These are phyloP conservation scores for Temnothorax ravouxi DNA, from an alignment of 2,888 invertebrate genomes.

Conservation along the genomic window DNA sequence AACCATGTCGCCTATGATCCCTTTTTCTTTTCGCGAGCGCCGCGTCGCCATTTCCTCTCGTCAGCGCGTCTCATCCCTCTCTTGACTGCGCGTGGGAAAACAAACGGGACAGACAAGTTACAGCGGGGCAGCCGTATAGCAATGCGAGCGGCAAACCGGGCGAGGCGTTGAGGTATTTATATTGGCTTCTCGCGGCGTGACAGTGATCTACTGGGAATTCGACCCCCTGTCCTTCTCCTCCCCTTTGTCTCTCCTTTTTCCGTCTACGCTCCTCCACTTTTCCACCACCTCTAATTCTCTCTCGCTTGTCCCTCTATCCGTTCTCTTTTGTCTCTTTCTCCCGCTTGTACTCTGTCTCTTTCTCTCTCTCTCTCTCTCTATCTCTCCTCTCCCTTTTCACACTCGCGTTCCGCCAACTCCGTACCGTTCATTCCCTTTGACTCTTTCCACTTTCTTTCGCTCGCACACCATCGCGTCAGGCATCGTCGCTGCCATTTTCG, in stretches of 20 bases:
- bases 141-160: conserved; percentile 76
- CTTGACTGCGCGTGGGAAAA: conserved; percentile 62
- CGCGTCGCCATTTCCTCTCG: conserved; percentile 16
- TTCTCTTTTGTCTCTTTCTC: conserved; percentile 18
- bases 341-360: conserved; percentile 30
- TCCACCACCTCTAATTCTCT: conserved; percentile 48
- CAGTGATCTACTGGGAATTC: conserved; percentile 86
- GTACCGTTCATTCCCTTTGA: conserved; percentile 44
- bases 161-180: conserved; percentile 85
- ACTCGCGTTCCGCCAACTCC: conserved; percentile 31
- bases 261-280: conserved; percentile 49
- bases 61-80: conserved; percentile 15
- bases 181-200: conserved; percentile 85
- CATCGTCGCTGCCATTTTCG: conserved; percentile 47
- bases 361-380: conserved; percentile 18
- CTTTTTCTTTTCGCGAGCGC: conserved; percentile 49
- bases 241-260: conserved; percentile 71
- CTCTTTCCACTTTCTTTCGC: conserved; percentile 42
- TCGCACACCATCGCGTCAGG: conserved; percentile 35
- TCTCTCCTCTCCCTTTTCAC: not conserved
- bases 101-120: conserved; percentile 76
- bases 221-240: conserved; percentile 75
- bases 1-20: conserved; percentile 69
- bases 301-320: conserved; percentile 58
- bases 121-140: conserved; percentile 70